Base-by-base conservation (phyloP, 2,888 invertebrate species). In the Scaptomyza reducta region DNA sequence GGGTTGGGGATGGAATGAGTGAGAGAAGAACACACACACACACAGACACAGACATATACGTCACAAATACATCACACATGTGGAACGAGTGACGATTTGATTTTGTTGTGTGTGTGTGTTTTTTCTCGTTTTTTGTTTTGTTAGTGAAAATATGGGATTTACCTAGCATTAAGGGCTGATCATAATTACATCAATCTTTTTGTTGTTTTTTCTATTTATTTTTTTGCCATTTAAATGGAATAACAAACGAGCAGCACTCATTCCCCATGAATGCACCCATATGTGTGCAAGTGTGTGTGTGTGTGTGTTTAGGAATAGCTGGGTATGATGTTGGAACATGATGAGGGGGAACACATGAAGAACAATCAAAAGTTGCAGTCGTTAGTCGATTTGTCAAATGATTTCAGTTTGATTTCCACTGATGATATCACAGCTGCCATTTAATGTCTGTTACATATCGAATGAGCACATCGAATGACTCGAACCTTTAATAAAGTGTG, bases 111-210 rank as follows among this genome's bases (percentile, higher is more conserved):
- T 35, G 35, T 40, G 10, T 44, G 27, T 59, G 27, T 57, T 14
- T 1, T 31, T 31, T 1, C 9, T 9, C 6, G 1, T 29, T 9
- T 29, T 40, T 55, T 54, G 45, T 47, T 49, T 54, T 50, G 50
- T 60, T 54, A 70, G 50, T 77, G 54, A 64, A 64, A 60, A 66
- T 74, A 55, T 66, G 66, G 45, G 65, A 66, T 66, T 70, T 77
- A 58, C 54, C 62, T 70, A 50, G 44, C 58, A 54, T 66, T 70
- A 67, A 73, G 64, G 77, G 84, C 64, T 70, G 77, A 41, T 70
- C 67, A 77, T 82, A 85, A 87, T 87, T 87, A 87, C 77, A 81
- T 79, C 84, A 86, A 86, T 83, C 74, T 70, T 65, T 50, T 46
- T 1, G 22, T 22, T 22, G 22, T 22, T 22, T 3, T 22, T 22